phyloP scores from a whole-genome alignment of 1,140 invertebrate species.

The Formica exsecta region DNA sequence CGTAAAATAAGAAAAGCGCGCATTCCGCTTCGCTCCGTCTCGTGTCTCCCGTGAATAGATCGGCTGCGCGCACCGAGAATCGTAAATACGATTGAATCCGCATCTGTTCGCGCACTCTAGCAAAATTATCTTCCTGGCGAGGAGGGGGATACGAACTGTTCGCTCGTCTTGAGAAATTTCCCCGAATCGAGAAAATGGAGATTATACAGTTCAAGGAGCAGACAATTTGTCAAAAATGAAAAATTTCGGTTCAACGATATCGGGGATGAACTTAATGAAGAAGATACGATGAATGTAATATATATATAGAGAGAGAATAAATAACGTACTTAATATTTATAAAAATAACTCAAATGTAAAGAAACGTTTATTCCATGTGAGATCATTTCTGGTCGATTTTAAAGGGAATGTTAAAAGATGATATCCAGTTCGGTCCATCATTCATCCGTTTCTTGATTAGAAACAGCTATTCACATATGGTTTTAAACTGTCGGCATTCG shows the following conservation, averaged over 20 bases:
- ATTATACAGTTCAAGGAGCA: neutral
- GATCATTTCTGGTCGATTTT: neutral
- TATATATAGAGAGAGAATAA: no score
- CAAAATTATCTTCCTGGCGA: constrained; percentile 29
- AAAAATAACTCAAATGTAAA: neutral
- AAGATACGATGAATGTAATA: neutral
- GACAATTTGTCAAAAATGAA: neutral
- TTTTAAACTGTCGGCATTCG: constrained; percentile 19
- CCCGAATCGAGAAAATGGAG: constrained; percentile 18
- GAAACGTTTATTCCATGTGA: neutral
- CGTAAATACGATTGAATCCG: constrained; percentile 49
- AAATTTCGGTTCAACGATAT: neutral
- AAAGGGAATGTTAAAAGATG: neutral
- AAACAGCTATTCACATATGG: constrained; percentile 39
- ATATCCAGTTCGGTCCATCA: constrained; percentile 24
- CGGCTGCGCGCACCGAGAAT: neutral
- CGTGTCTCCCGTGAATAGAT: constrained; percentile 38
- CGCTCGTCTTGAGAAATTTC: constrained; percentile 2
- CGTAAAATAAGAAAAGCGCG: constrained; percentile 22
- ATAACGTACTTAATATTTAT: neutral
- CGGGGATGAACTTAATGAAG: neutral
- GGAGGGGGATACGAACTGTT: neutral
- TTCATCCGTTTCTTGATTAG: neutral
- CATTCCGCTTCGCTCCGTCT: neutral
- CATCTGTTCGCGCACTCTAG: neutral